Percentiles rank a stretch among this genome's conserved stretches.
These are phyloP conservation scores for Ostrea edulis DNA, from an alignment of 1,140 invertebrate genomes.

Conservation along the genomic window DNA sequence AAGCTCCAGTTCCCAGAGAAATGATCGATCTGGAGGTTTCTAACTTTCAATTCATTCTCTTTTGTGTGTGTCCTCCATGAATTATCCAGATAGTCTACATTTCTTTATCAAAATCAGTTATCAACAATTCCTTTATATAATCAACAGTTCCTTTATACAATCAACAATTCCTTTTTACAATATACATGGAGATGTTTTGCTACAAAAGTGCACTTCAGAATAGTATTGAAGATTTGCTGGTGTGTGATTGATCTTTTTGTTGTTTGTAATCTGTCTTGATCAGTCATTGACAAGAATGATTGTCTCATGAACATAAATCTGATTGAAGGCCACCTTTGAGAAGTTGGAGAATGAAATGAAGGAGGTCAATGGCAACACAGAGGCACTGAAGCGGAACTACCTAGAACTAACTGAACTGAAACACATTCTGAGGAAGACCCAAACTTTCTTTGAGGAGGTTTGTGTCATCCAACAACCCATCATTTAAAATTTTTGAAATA, in stretches of 20 bases:
- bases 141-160: too few relatives aligned
- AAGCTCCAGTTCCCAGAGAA: slow-evolving; percentile 96
- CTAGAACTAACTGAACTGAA: slow-evolving; percentile 96
- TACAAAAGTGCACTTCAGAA: too few relatives aligned
- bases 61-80: too few relatives aligned
- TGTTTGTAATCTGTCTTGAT: slow-evolving; percentile 52
- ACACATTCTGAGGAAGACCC: slow-evolving; percentile 96
- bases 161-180: too few relatives aligned
- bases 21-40: slow-evolving; percentile 96
- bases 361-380: slow-evolving; percentile 92
- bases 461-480: neutral
- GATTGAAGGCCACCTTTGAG: slow-evolving; percentile 80
- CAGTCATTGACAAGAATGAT: neutral
- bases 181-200: too few relatives aligned
- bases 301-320: too few relatives aligned
- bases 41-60: neutral
- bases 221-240: too few relatives aligned
- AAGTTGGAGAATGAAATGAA: slow-evolving; percentile 79
- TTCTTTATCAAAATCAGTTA: too few relatives aligned
- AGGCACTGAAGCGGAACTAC: slow-evolving; percentile 96
- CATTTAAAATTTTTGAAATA: too few relatives aligned
- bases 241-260: slow-evolving; percentile 79
- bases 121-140: too few relatives aligned
- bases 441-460: slow-evolving; percentile 97
- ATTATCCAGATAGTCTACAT: too few relatives aligned